Evolutionary conservation across 2,113 vertebrate species (phyloP).

Genomic region (Leiothrix lutea): DNA sequence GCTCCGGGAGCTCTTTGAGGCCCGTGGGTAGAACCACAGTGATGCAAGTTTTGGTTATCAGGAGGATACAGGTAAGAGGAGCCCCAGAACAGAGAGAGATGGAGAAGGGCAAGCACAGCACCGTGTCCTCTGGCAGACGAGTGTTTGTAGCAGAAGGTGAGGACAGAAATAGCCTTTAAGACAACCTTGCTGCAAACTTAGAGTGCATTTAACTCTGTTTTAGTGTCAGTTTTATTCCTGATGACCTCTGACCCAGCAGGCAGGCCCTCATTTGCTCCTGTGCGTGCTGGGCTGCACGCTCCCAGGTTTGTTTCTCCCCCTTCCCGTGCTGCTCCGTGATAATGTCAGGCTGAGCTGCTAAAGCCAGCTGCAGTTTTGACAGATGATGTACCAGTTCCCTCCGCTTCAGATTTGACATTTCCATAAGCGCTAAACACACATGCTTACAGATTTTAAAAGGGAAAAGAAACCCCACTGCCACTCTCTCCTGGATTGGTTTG

Average conservation of each 20-base stretch:
- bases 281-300: fast-evolving
- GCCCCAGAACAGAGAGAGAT: fast-evolving
- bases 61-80: background rate
- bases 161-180: background rate
- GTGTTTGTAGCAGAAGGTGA: background rate
- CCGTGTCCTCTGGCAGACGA: background rate
- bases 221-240: background rate
- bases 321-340: background rate
- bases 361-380: conserved; percentile 40
- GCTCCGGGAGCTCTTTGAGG: background rate
- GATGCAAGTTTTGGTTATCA: background rate
- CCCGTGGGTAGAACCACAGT: fast-evolving
- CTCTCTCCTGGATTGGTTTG: background rate
- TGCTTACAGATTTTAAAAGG: background rate
- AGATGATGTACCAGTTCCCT: conserved; percentile 20
- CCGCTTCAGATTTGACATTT: conserved; percentile 45
- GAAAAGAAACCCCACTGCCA: background rate
- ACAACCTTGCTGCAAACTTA: background rate
- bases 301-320: background rate
- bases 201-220: background rate
- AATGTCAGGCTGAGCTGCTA: conserved; percentile 18
- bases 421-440: background rate
- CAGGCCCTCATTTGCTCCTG: background rate
- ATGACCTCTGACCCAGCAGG: background rate
- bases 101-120: background rate